Percentiles rank a stretch among this genome's conserved stretches.
phyloP scores from a whole-genome alignment of 1,140 invertebrate genomes.

The Aradophagus sp. region DNA sequence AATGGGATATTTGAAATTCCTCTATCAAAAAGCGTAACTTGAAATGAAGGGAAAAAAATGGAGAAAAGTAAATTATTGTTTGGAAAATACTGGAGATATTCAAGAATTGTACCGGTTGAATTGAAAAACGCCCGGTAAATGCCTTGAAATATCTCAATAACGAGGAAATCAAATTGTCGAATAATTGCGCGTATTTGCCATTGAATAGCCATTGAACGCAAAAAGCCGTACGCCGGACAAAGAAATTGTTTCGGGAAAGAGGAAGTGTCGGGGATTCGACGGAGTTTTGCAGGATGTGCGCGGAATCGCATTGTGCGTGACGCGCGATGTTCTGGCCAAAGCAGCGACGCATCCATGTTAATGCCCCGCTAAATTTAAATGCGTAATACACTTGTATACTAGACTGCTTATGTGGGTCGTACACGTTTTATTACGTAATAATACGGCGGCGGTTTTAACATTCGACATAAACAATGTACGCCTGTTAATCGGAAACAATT shows the following conservation, averaged over 20 bases:
- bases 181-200: slow-evolving; percentile 18
- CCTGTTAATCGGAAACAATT: no score
- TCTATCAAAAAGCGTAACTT: no score
- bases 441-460: slow-evolving; percentile 20
- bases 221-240: slow-evolving; percentile 47
- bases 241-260: slow-evolving; percentile 46
- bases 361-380: slow-evolving; percentile 51
- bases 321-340: slow-evolving; percentile 31
- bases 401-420: slow-evolving; percentile 38
- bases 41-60: not conserved
- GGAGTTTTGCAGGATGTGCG: slow-evolving; percentile 57
- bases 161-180: slow-evolving; percentile 29
- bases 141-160: slow-evolving; percentile 14
- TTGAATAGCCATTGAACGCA: slow-evolving; percentile 39
- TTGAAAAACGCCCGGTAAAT: slow-evolving; percentile 2
- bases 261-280: slow-evolving; percentile 53
- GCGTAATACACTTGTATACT: slow-evolving; percentile 37
- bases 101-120: not conserved
- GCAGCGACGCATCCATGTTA: slow-evolving; percentile 52
- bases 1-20: no score
- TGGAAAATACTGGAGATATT: not conserved
- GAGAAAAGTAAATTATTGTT: not conserved
- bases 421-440: slow-evolving; percentile 41
- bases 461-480: no score
- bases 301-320: slow-evolving; percentile 42